Percentiles rank a stretch among this genome's conserved stretches.
phyloP scores from a whole-genome alignment of 2,113 vertebrate species.

The Xiphophorus couchianus region DNA sequence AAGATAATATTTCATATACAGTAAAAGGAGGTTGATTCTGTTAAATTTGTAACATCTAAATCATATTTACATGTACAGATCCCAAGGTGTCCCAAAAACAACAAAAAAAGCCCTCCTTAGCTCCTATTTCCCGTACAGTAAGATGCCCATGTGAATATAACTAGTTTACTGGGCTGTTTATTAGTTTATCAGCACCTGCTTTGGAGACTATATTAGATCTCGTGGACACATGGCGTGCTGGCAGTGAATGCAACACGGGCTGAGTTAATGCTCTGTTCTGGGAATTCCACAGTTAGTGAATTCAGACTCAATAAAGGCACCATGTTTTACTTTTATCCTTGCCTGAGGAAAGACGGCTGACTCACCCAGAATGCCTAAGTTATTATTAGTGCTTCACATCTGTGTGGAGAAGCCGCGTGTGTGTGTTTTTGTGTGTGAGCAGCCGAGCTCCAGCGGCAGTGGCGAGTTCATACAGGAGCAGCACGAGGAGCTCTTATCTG shows the following conservation, averaged over 20 bases:
- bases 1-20: not conserved
- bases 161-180: constrained; percentile 44
- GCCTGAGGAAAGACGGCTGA: constrained; percentile 71
- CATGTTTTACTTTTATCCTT: constrained; percentile 71
- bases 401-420: constrained; percentile 48
- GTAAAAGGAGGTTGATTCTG: not conserved
- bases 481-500: constrained; percentile 67
- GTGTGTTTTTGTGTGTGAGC: constrained; percentile 16
- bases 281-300: constrained; percentile 73
- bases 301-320: constrained; percentile 72
- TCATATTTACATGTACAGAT: not conserved
- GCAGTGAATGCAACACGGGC: constrained; percentile 41
- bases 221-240: constrained; percentile 57
- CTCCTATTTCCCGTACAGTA: not conserved
- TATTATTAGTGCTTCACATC: constrained; percentile 70
- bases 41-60: not conserved
- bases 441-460: constrained; percentile 23
- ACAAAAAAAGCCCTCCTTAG: not conserved
- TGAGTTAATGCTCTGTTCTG: constrained; percentile 60
- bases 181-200: constrained; percentile 50
- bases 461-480: constrained; percentile 43
- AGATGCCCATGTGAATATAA: constrained; percentile 19
- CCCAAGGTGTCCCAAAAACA: not conserved
- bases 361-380: constrained; percentile 63
- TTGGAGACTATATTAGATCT: constrained; percentile 47